Conservation (phyloP, 1,140 invertebrate species). For the Apis florea region DNA sequence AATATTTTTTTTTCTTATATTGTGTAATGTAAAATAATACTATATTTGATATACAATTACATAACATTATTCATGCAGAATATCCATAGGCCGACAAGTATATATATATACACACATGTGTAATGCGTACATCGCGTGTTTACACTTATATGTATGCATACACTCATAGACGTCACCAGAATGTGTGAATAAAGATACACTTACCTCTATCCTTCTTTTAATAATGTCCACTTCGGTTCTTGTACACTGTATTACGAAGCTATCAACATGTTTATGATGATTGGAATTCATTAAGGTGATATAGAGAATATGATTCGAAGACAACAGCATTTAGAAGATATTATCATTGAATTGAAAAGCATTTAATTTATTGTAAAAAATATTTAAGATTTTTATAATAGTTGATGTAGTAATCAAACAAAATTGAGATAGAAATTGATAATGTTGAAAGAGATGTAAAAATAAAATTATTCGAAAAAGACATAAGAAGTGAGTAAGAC, state of each 20-base stretch:
- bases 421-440: neutral
- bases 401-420: no score
- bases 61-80: neutral
- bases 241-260: neutral
- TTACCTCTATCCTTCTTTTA: conserved; percentile 9
- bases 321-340: neutral
- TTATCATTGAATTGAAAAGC: neutral
- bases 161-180: conserved; percentile 11
- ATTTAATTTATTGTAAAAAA: neutral
- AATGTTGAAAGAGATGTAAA: neutral
- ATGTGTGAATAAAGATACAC: conserved; percentile 22
- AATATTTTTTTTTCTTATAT: neutral
- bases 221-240: conserved; percentile 10
- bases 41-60: neutral
- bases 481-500: neutral
- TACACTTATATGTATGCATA: neutral
- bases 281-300: conserved; percentile 4
- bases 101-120: neutral
- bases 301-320: neutral
- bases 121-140: neutral
- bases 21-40: neutral
- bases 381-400: no score
- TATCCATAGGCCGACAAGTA: neutral
- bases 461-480: neutral
- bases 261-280: conserved; percentile 8